A percentile compares a stretch with the other conserved stretches of the same genome.
Conservation (phyloP, 2,113 vertebrate genomes). For the Coturnix japonica region DNA sequence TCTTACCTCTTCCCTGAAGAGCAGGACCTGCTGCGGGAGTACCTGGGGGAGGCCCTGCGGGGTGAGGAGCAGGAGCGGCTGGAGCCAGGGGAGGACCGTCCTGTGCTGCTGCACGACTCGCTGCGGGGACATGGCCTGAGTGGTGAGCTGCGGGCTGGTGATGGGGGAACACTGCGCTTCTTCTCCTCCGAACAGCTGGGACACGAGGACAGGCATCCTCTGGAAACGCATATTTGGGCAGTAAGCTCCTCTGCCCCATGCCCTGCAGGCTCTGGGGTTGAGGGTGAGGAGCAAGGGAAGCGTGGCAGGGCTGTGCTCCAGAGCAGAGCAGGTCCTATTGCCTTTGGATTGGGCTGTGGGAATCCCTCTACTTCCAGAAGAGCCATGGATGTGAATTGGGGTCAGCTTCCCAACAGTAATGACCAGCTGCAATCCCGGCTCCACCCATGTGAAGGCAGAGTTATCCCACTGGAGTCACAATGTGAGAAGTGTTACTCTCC, state of each 20-base stretch:
- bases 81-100: constrained; percentile 78
- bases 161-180: constrained; percentile 44
- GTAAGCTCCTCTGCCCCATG: too few species aligned
- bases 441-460: constrained; percentile 49
- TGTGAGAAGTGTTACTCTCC: not conserved
- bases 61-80: constrained; percentile 74
- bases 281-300: not conserved
- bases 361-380: not conserved
- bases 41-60: constrained; percentile 77
- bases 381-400: not conserved
- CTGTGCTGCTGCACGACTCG: constrained; percentile 72
- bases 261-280: not conserved
- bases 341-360: not conserved
- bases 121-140: constrained; percentile 70
- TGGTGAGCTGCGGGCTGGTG: constrained; percentile 65
- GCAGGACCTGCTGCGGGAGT: constrained; percentile 84
- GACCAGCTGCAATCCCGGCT: constrained; percentile 51
- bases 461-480: constrained; percentile 4
- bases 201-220: constrained; percentile 77
- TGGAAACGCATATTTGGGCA: constrained; percentile 60
- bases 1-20: constrained; percentile 84
- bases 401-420: not conserved
- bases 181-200: constrained; percentile 72
- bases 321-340: not conserved
- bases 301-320: not conserved